Evolutionary conservation across 2,888 invertebrate species (phyloP).

Genomic region (Neocrepidodera transversa): DNA sequence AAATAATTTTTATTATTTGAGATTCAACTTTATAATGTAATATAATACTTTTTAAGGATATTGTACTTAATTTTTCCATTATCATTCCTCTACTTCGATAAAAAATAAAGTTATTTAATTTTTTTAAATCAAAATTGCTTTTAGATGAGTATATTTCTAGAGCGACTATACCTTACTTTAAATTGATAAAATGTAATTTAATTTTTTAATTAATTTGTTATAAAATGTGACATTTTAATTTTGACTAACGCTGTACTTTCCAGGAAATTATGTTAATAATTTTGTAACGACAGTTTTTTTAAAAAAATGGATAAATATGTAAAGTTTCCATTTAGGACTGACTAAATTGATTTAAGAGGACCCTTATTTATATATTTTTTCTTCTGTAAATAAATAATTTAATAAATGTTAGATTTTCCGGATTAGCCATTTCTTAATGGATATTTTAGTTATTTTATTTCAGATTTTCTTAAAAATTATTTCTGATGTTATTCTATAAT

Average conservation of each 20-base stretch:
- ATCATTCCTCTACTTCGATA: no score
- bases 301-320: background rate
- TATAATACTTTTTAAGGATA: no score
- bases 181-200: no score
- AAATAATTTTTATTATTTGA: no score
- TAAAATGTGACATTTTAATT: background rate
- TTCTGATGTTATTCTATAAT: background rate
- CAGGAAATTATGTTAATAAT: background rate
- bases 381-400: slow-evolving; percentile 1
- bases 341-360: slow-evolving; percentile 3
- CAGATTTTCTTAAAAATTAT: background rate
- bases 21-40: no score
- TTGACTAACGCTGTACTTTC: background rate
- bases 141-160: no score
- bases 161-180: no score
- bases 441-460: background rate
- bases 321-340: slow-evolving; percentile 7
- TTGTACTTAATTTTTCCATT: no score
- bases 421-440: no score
- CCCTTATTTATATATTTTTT: background rate
- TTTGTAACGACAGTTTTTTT: background rate
- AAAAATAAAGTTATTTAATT: no score
- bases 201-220: no score
- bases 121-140: no score
- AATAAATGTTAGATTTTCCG: background rate